Evolutionary conservation across 2,113 vertebrate species (phyloP), one percentile per base, ranked within the genome.

Genomic region (Deroptyus accipitrinus): DNA sequence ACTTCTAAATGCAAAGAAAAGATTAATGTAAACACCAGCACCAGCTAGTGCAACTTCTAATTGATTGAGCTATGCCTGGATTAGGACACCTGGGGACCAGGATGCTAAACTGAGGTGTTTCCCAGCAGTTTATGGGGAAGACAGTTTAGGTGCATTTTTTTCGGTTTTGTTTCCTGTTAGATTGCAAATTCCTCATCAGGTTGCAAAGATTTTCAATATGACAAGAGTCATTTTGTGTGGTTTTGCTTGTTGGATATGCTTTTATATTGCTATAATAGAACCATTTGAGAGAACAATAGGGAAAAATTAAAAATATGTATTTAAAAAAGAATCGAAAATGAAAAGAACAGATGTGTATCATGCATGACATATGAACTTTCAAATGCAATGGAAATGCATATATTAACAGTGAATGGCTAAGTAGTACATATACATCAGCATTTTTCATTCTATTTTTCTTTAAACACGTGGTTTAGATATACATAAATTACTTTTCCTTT

Each of bases 251-350:
- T 88, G 68, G 85, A 86, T 96, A 90, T 83, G 85, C 52, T 88
- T 84, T 93, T 67, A 85, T 91, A 91, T 80, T 92, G 39, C 88
- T 95, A 61, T 91, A 90, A 78, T 70, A 84, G 73, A 87, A 44
- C 66, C 88, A 88, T 90, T 66, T 88, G 81, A 96, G 88, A 69
- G 92, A 96, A 96, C 92, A 94, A 96, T 83, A 79, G 92, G 73
- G 83, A 94, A 28, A 96, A 94, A 96, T 94, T 90, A 95, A 94
- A 96, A 95, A 82, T 90, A 90, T 24, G 61, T 90, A 94, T 91
- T 95, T 96, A 76, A 92, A 92, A 82, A 57, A 89, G 73, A 84
- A 97, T 62, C 79, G 44, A 94, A 96, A 95, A 90, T 93, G 76
- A 90, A 95, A 96, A 88, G 46, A 94, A 81, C 91, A 97, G 90